Base-by-base conservation (phyloP, 2,888 invertebrate species). In the Lycocerus yunnanus region DNA sequence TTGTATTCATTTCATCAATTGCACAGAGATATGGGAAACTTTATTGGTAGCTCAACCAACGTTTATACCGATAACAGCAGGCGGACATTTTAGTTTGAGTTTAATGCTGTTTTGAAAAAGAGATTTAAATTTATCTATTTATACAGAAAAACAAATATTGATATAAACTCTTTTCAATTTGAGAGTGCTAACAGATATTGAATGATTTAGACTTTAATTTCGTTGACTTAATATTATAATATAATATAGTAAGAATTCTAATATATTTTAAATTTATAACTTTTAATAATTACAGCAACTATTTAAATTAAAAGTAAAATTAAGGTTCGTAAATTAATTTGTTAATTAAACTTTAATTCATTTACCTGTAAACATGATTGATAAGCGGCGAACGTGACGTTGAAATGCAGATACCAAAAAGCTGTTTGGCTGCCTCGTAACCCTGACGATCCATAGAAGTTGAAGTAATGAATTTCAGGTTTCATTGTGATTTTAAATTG, bases 21-120 rank as follows among this genome's bases (percentile, higher is more conserved):
- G 68, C 63, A 72, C 58, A 65, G 68, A 63, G 68, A 72, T 72
- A 72, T 65, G 72, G 72, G 58, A 20, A 72, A 68, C 72, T 72
- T 72, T 68, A 72, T 72, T 63, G 68, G 68, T 27, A 58, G 27
- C 20, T 69, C 27, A 27, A 24, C 61, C 21, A 72, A 72, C 61
- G 72, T 61, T 27, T 61, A 24, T 14, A 58, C 65, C 59, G 69
- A 73, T 73, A 69, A 27, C 65, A 21, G 3, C 21, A 69, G 58
- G 66, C 66, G 43, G 69, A 59, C 66, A 66, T 15, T n/a, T n/a
- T 18, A 18, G n/a, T 18, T 15, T 18, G 8, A 18, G 8, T 18
- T 63, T 20, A 63, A 18, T 20, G 6, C n/a, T 1, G 6, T 43
- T 43, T 43, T n/a, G 6, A 43, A 43, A 43, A n/a, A 6, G n/a